A percentile compares a stretch with the other conserved stretches of the same genome.
Conservation (phyloP, 2,797 vertebrate genomes). For the Xiphorhynchus erythropygius region DNA sequence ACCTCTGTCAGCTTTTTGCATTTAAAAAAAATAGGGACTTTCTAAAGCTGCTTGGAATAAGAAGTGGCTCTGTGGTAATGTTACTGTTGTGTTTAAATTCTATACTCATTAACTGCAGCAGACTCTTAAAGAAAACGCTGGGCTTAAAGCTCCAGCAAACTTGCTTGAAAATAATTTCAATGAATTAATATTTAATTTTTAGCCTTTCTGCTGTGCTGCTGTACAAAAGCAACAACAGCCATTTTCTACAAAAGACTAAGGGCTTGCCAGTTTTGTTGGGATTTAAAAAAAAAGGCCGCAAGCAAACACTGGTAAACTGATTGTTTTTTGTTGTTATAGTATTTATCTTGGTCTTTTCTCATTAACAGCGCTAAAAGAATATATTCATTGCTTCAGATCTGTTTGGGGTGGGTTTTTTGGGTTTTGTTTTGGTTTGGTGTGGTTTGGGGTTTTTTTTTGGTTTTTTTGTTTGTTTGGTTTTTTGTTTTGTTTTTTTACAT, state of each 20-base stretch:
- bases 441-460: too few species aligned
- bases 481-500: neutral
- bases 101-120: neutral
- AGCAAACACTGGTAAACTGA: neutral
- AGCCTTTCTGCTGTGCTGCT: neutral
- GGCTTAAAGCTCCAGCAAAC: neutral
- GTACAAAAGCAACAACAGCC: neutral
- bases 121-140: neutral
- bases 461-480: neutral
- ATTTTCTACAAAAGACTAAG: neutral
- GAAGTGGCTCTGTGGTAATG: neutral
- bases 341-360: neutral
- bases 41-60: neutral
- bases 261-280: neutral
- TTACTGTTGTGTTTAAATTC: neutral
- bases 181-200: slow-evolving; percentile 26
- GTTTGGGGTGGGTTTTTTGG: neutral
- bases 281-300: rapidly evolving
- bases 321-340: neutral
- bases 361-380: neutral
- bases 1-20: neutral
- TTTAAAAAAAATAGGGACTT: neutral
- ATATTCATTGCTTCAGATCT: neutral
- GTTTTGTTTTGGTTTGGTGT: neutral
- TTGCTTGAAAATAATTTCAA: neutral